phyloP scores from a whole-genome alignment of 2,888 invertebrate genomes.

The Drosophila histrio region DNA sequence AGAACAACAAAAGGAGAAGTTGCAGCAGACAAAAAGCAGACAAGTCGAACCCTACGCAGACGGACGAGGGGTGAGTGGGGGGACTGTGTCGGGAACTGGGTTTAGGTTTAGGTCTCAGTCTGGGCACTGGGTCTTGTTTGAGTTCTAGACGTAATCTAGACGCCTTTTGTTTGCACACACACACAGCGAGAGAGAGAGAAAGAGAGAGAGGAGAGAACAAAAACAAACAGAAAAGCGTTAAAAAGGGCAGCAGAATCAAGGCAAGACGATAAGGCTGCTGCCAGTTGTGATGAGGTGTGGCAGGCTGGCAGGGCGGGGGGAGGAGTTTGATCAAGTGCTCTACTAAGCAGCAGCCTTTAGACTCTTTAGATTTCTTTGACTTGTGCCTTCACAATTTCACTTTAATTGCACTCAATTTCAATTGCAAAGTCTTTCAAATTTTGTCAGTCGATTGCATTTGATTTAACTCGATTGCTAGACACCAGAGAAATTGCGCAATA shows the following conservation, averaged over 20 bases:
- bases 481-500: conserved; percentile 59
- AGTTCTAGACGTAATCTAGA: conserved; percentile 69
- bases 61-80: neutral
- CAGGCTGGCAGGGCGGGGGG: neutral
- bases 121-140: conserved; percentile 6
- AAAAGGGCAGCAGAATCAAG: conserved; percentile 27
- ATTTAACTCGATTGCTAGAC: conserved; percentile 74
- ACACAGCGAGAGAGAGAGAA: conserved; percentile 5
- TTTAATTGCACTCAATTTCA: conserved; percentile 67
- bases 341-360: conserved; percentile 10
- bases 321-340: conserved; percentile 37
- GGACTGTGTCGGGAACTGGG: conserved; percentile 23
- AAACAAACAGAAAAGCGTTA: conserved; percentile 44
- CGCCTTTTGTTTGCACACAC: conserved; percentile 56
- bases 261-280: neutral
- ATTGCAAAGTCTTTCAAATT: conserved; percentile 46
- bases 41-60: conserved; percentile 39
- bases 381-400: conserved; percentile 50
- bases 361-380: neutral
- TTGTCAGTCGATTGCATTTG: conserved; percentile 52
- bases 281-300: neutral
- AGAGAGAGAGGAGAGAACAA: conserved; percentile 17
- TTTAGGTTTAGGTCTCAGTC: conserved; percentile 22
- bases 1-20: conserved; percentile 5
- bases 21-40: conserved; percentile 63